Conservation (phyloP, 2,888 invertebrate genomes). For the Macroteleia sp. region DNA sequence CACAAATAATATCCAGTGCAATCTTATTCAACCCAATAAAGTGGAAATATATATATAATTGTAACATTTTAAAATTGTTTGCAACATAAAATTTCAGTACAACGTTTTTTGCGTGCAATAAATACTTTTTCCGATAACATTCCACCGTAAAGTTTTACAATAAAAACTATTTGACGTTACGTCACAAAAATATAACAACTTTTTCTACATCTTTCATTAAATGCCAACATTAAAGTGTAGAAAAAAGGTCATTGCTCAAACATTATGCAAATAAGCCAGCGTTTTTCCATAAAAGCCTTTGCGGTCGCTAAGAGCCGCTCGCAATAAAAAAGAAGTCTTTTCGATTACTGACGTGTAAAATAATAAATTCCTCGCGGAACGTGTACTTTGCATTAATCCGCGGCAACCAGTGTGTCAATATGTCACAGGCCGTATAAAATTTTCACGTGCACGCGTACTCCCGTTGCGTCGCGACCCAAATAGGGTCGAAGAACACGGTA, state of each 20-base stretch:
- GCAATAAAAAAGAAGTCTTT: slow-evolving; percentile 8
- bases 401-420: slow-evolving; percentile 31
- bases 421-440: slow-evolving; percentile 45
- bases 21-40: slow-evolving; percentile 12
- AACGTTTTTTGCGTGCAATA: too few species aligned
- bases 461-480: slow-evolving; percentile 50
- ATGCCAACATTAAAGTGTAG: neutral
- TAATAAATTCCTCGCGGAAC: slow-evolving; percentile 42
- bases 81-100: too few species aligned
- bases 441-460: slow-evolving; percentile 29
- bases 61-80: too few species aligned
- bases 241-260: slow-evolving; percentile 8
- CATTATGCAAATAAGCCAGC: slow-evolving; percentile 29
- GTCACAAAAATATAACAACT: neutral
- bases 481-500: slow-evolving; percentile 29
- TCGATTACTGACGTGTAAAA: slow-evolving; percentile 46
- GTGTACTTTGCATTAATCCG: slow-evolving; percentile 41
- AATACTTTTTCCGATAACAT: too few species aligned
- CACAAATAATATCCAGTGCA: slow-evolving; percentile 40
- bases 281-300: slow-evolving; percentile 20
- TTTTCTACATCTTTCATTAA: neutral
- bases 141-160: too few species aligned
- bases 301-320: neutral
- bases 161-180: too few species aligned
- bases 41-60: too few species aligned